Conservation (phyloP, 2,113 vertebrate genomes). For the Silurus meridionalis region DNA sequence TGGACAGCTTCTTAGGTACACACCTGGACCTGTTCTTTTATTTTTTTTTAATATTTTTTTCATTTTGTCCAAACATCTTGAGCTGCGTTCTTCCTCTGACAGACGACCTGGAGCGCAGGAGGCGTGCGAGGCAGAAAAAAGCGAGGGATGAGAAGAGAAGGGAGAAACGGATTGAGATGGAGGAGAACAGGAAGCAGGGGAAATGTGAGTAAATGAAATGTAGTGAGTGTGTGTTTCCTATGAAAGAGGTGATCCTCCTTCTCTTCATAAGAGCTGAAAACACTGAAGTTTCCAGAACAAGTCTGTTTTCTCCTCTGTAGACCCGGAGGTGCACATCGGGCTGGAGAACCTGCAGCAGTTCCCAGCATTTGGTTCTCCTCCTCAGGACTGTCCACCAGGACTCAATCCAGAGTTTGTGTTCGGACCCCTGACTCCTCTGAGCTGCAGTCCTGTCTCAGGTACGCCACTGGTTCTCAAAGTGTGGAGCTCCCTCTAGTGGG, state of each 20-base stretch:
- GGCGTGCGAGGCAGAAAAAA: slow-evolving; percentile 90
- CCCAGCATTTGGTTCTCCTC: slow-evolving; percentile 85
- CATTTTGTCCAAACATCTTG: rapidly evolving
- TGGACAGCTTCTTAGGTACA: slow-evolving; percentile 90
- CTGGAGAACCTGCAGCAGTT: slow-evolving; percentile 98
- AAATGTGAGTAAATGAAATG: slow-evolving; percentile 79
- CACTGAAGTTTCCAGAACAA: too few species aligned
- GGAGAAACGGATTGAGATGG: slow-evolving; percentile 93
- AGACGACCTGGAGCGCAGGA: slow-evolving; percentile 96
- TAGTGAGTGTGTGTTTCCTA: too few species aligned
- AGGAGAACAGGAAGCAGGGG: slow-evolving; percentile 96
- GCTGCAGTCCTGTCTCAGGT: slow-evolving; percentile 73
- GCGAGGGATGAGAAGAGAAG: slow-evolving; percentile 90
- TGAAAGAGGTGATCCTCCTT: too few species aligned
- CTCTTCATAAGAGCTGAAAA: too few species aligned
- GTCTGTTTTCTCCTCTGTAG: slow-evolving; percentile 60
- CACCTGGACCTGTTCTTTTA: neutral
- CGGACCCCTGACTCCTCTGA: slow-evolving; percentile 69
- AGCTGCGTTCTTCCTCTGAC: neutral
- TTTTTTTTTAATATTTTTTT: neutral
- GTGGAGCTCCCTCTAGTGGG: too few species aligned
- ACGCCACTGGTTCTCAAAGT: slow-evolving; percentile 21
- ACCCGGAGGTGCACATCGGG: slow-evolving; percentile 94
- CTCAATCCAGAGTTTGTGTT: slow-evolving; percentile 64
- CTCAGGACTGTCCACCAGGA: slow-evolving; percentile 58